These are phyloP conservation scores for Hystrix brachyura DNA, from an alignment of 2,113 vertebrate genomes.

Conservation along the genomic window DNA sequence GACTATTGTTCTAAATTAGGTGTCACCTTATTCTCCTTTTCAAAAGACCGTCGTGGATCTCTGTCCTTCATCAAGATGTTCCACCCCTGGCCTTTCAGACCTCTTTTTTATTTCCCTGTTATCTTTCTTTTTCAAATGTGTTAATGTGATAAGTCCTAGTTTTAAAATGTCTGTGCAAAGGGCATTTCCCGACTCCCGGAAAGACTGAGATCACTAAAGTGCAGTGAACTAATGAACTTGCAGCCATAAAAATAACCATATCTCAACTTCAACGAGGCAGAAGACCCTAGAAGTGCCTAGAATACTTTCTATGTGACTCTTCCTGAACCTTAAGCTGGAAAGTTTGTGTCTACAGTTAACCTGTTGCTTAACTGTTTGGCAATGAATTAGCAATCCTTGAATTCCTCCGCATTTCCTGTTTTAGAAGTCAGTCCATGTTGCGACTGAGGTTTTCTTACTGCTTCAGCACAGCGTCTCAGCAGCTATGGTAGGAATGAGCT, in stretches of 20 bases:
- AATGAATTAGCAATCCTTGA: neutral
- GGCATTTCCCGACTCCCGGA: neutral
- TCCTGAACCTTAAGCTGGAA: neutral
- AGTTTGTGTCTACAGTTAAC: neutral
- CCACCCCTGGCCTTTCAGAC: neutral
- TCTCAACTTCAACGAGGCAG: neutral
- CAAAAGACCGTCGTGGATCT: neutral
- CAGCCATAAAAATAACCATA: neutral
- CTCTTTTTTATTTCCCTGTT: neutral
- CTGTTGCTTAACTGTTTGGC: neutral
- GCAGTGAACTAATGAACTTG: neutral
- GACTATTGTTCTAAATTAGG: conserved; percentile 17
- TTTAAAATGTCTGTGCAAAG: neutral
- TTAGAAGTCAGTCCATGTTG: neutral
- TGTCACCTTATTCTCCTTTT: neutral
- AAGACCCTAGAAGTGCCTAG: neutral
- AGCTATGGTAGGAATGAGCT: neutral
- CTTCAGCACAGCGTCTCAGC: neutral
- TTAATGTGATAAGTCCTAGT: conserved; percentile 10
- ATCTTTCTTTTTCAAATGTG: neutral
- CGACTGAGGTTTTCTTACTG: conserved; percentile 9
- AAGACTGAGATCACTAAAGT: neutral
- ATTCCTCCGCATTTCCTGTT: neutral
- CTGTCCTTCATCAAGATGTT: neutral
- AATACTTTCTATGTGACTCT: neutral